A percentile compares a stretch with the other conserved stretches of the same genome.
These are phyloP conservation scores for Neoscelio sp. DNA, from an alignment of 2,888 invertebrate genomes.

Conservation along the genomic window DNA sequence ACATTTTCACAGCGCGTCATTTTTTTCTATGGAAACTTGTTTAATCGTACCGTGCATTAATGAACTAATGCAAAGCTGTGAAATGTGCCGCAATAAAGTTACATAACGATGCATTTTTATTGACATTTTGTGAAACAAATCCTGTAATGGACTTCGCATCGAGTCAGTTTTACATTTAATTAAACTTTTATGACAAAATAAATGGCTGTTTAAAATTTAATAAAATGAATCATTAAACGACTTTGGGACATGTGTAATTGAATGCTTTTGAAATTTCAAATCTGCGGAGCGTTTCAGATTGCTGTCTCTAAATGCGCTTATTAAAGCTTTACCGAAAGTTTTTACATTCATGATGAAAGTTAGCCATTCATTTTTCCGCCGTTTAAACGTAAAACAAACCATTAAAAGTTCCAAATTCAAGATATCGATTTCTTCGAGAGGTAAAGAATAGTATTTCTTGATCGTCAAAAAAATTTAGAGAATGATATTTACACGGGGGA, in stretches of 20 bases:
- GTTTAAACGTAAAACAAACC: too few species aligned
- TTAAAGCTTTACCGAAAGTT: too few species aligned
- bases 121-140: slow-evolving; percentile 36
- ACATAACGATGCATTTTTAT: slow-evolving; percentile 53
- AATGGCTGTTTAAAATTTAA: not conserved
- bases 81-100: slow-evolving; percentile 64
- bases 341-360: too few species aligned
- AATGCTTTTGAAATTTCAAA: not conserved
- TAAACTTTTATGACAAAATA: slow-evolving; percentile 1
- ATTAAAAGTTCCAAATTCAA: too few species aligned
- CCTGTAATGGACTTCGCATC: slow-evolving; percentile 2
- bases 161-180: slow-evolving; percentile 22
- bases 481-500: too few species aligned
- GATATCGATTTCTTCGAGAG: too few species aligned
- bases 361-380: too few species aligned
- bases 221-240: slow-evolving; percentile 15
- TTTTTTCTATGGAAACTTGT: slow-evolving; percentile 53
- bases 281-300: too few species aligned
- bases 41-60: slow-evolving; percentile 58
- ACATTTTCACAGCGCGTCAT: slow-evolving; percentile 28
- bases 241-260: not conserved
- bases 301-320: too few species aligned
- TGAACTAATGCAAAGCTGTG: slow-evolving; percentile 45
- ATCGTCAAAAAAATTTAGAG: too few species aligned
- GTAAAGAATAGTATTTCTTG: too few species aligned